A percentile compares a stretch with the other conserved stretches of the same genome.
Conservation (phyloP, 30 jellyfish, hydroid and myxozoan species). For the Aurelia aurita region DNA sequence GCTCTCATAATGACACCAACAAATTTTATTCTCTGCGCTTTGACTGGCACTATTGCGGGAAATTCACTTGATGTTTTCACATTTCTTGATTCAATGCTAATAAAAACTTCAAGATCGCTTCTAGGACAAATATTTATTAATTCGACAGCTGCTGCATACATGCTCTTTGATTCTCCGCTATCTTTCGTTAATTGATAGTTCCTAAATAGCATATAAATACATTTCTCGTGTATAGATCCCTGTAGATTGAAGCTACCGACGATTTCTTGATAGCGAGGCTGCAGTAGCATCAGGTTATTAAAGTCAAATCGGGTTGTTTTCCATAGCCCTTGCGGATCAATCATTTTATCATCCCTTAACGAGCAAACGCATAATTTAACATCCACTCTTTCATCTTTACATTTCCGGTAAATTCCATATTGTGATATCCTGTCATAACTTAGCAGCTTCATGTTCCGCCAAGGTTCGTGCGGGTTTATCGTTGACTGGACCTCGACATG, state of each 20-base stretch:
- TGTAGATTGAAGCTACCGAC: not conserved
- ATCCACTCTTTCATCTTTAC: conserved; percentile 76
- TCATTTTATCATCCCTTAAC: not conserved
- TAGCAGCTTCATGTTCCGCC: conserved; percentile 62
- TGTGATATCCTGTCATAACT: conserved; percentile 83
- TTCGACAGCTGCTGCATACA: conserved; percentile 25
- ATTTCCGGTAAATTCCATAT: conserved; percentile 81
- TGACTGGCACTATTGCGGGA: not conserved
- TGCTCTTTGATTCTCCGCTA: not conserved
- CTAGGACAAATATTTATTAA: conserved; percentile 26
- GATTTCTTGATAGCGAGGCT: conserved; percentile 8
- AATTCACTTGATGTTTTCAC: conserved; percentile 2
- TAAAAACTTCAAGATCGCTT: not conserved
- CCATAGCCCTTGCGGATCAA: conserved; percentile 7
- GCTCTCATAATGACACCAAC: conserved; percentile 15
- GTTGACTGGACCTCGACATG: conserved; percentile 77
- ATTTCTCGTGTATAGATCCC: not conserved
- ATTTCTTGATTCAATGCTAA: conserved; percentile 11
- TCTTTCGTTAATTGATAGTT: not conserved
- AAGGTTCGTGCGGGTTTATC: conserved; percentile 4
- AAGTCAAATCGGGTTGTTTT: conserved; percentile 2
- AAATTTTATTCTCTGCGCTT: conserved; percentile 30
- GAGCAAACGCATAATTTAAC: conserved; percentile 89
- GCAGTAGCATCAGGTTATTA: not conserved
- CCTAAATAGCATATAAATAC: conserved; percentile 8